Evolutionary conservation across 2,113 vertebrate species (phyloP), one percentile per base, ranked within the genome.

Genomic region (Puntigrus tetrazona): DNA sequence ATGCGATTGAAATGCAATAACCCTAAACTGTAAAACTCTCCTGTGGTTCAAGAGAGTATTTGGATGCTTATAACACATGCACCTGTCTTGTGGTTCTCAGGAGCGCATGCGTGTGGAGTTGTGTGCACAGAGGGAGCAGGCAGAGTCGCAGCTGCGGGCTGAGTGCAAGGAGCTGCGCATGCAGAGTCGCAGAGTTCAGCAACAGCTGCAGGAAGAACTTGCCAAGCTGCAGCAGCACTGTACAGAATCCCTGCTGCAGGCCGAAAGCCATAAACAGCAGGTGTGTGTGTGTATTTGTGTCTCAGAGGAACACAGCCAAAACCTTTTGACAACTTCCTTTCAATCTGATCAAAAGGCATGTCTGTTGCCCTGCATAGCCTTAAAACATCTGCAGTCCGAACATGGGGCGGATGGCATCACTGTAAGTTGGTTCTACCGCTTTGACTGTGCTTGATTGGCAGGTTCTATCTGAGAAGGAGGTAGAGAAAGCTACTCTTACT

Each of bases 381-480:
- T 77, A 34, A 77, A 76, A 22, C 13, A 45, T 67, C 29, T 67
- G 29, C 63, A 67, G 31, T 34, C 65, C 34, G 7, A 27, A 7
- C 20, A 43, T 14, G 5, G 20, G 38, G 22, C 38, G 55, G 20
- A 77, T 55, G 47, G 74, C 45, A 74, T 27, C 22, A 47, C n/a
- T 74, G 13, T 27, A 45, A 29, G n/a, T 18, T 45, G 45, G 25
- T 45, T 45, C n/a, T 9, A n/a, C 8, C 4, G 11, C 41, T 45
- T 67, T 7, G 25, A 8, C 34, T 34, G 25, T 25, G 2, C 10
- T 69, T 87, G 7, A 83, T 87, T 73, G 87, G 5, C 91, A 96
- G 96, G 94, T 92, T 47, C 87, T 96, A 79, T 93, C 92, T 65
- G 91, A 94, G 85, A 95, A 92, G 76, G 95, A 96, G 76, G 87